A percentile compares a stretch with the other conserved stretches of the same genome.
Evolutionary conservation across 2,888 invertebrate genomes (phyloP).

Genomic region (Dendrolimus pini): DNA sequence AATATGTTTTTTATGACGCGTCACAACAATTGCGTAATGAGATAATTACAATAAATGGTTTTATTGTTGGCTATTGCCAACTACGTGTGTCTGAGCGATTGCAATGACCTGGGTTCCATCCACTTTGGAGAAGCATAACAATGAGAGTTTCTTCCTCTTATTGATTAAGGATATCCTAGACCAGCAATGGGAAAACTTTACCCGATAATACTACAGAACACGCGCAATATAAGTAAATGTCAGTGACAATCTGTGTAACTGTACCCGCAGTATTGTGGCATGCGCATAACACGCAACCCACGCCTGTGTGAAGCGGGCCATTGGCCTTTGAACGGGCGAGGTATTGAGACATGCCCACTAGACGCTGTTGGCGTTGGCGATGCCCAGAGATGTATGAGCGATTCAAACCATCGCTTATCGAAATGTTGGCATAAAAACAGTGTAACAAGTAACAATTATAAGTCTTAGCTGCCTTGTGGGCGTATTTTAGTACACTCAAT

Average conservation of each 20-base stretch:
- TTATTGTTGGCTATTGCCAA: no score
- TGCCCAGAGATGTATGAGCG: slow-evolving; percentile 30
- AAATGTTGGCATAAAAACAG: slow-evolving; percentile 34
- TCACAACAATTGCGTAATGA: slow-evolving; percentile 56
- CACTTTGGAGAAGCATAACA: no score
- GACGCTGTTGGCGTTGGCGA: slow-evolving; percentile 25
- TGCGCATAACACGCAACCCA: slow-evolving; percentile 52
- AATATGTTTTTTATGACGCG: slow-evolving; percentile 58
- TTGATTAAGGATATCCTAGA: no score
- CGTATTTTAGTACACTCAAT: slow-evolving; percentile 8
- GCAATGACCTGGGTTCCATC: no score
- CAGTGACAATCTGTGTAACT: slow-evolving; percentile 30
- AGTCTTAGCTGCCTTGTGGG: neutral
- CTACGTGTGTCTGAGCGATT: no score
- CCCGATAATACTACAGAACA: slow-evolving; percentile 15
- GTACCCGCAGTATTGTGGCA: slow-evolving; percentile 42
- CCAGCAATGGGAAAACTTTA: no score
- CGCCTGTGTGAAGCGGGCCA: slow-evolving; percentile 55
- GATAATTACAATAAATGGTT: slow-evolving; percentile 34
- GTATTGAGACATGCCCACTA: slow-evolving; percentile 29
- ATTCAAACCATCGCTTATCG: slow-evolving; percentile 15
- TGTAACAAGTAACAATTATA: neutral
- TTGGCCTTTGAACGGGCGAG: slow-evolving; percentile 49
- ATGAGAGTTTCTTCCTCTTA: no score
- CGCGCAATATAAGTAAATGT: neutral